These are phyloP conservation scores for Eulemur macaco DNA, from an alignment of 2,113 vertebrate genomes.

Conservation along the genomic window DNA sequence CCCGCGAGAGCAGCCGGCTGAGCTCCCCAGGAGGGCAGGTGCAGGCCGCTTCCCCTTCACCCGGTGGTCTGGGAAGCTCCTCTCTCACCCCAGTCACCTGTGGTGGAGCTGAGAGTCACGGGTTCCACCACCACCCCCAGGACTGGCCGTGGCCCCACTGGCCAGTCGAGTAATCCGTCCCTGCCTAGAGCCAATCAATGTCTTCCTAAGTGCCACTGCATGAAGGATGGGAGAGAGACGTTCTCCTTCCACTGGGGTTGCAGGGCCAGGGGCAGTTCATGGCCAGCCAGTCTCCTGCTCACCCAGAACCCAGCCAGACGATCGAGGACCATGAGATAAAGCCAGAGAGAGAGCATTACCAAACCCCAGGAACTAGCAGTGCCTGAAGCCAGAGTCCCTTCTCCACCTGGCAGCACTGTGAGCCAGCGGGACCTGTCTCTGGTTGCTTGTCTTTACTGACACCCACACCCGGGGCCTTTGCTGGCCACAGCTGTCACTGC, in stretches of 20 bases:
- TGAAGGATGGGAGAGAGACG: neutral
- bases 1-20: neutral
- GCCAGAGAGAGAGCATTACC: neutral
- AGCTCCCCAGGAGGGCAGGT: neutral
- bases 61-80: neutral
- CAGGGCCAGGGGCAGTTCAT: accelerated
- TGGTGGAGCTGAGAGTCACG: neutral
- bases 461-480: neutral
- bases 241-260: neutral
- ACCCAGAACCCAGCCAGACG: neutral
- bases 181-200: neutral
- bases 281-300: neutral
- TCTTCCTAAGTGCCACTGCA: neutral
- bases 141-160: neutral
- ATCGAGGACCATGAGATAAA: neutral
- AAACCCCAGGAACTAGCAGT: neutral
- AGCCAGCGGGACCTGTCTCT: neutral
- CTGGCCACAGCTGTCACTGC: neutral
- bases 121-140: neutral
- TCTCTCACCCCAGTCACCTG: neutral
- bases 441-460: neutral
- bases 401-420: neutral
- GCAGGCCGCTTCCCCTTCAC: neutral
- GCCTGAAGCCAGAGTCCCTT: neutral
- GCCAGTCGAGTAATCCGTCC: neutral